Conservation (phyloP, 2,797 vertebrate genomes). For the Malurus leucopterus region DNA sequence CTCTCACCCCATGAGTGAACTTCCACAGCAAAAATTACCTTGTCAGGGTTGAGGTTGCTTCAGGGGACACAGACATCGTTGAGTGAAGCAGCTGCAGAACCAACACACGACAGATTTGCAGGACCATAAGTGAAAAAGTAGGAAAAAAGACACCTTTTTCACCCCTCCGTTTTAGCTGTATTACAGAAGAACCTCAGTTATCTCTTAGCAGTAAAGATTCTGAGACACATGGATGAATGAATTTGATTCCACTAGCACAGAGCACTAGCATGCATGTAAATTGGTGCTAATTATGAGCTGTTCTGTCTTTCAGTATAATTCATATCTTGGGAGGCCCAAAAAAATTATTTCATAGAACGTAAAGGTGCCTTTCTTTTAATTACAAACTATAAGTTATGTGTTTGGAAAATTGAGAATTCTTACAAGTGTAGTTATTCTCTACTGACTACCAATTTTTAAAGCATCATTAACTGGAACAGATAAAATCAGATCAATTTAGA, state of each 20-base stretch:
- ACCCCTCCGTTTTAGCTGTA: not conserved
- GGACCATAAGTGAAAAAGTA: not conserved
- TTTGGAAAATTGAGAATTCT: constrained; percentile 16
- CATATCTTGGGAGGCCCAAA: not conserved
- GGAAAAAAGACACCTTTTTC: not conserved
- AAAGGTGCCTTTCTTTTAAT: constrained; percentile 47
- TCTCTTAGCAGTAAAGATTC: not conserved
- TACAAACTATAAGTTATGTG: constrained; percentile 1
- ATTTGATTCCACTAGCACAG: not conserved
- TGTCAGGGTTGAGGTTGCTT: rapidly evolving
- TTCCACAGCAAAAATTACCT: not conserved
- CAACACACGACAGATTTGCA: rapidly evolving
- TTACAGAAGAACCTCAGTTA: not conserved
- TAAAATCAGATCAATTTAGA: constrained; percentile 41
- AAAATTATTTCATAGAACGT: constrained; percentile 16
- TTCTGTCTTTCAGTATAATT: not conserved
- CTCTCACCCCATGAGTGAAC: not conserved
- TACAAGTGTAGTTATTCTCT: constrained; percentile 6
- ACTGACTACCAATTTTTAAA: constrained; percentile 21
- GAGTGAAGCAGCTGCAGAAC: not conserved
- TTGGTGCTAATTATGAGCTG: not conserved
- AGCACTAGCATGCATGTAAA: constrained; percentile 14
- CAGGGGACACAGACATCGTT: no score
- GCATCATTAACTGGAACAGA: constrained; percentile 16
- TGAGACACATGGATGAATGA: not conserved